A percentile compares a stretch with the other conserved stretches of the same genome.
Conservation (phyloP, 2,888 invertebrate species). For the Hemithea aestivaria region DNA sequence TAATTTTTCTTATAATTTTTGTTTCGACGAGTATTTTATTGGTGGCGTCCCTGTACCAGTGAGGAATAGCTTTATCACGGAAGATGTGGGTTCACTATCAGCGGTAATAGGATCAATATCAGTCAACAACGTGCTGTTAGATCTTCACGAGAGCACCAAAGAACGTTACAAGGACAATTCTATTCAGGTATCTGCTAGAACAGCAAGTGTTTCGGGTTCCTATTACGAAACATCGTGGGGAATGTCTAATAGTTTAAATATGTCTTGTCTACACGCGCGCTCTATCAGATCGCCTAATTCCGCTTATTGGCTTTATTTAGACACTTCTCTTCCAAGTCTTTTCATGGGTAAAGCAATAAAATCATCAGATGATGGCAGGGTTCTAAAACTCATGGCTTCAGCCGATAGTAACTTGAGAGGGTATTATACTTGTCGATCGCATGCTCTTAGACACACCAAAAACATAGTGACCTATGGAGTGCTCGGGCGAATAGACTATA, state of each 20-base stretch:
- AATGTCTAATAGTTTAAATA: conserved; percentile 54
- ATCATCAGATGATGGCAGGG: conserved; percentile 54
- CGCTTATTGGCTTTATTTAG: conserved; percentile 60
- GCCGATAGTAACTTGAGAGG: conserved; percentile 56
- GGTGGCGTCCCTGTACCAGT: conserved; percentile 51
- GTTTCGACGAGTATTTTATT: conserved; percentile 57
- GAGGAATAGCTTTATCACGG: conserved; percentile 29
- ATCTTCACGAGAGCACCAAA: conserved; percentile 48
- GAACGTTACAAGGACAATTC: conserved; percentile 50
- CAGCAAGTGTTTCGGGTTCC: conserved; percentile 64
- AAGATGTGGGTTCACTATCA: conserved; percentile 46
- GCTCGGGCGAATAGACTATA: conserved; percentile 50
- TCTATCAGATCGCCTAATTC: conserved; percentile 36
- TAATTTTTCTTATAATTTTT: conserved; percentile 29
- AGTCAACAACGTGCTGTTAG: conserved; percentile 46
- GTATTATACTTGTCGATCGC: conserved; percentile 65
- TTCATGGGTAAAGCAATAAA: conserved; percentile 40
- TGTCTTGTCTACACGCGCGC: conserved; percentile 62
- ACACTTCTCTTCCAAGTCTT: conserved; percentile 40
- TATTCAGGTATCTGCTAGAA: conserved; percentile 59
- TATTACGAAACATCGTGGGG: conserved; percentile 67
- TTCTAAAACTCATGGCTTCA: conserved; percentile 51
- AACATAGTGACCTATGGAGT: conserved; percentile 70
- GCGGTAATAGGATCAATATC: conserved; percentile 54
- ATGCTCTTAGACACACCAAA: conserved; percentile 44